Evolutionary conservation across 2,797 vertebrate genomes (phyloP).

Genomic region (Aldrovandia affinis): DNA sequence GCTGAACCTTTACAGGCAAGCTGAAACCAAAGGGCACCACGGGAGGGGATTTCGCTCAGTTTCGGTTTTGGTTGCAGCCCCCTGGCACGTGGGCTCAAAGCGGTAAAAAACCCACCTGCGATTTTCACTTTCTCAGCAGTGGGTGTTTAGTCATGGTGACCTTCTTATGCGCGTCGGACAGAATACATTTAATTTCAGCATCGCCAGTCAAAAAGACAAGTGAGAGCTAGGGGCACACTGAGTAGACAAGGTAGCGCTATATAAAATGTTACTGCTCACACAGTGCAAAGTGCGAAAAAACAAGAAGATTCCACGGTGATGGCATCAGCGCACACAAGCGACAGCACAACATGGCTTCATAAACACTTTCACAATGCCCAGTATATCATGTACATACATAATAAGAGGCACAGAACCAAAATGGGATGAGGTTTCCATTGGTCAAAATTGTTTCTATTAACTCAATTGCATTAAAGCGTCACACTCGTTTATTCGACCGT

Average conservation of each 20-base stretch:
- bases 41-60: constrained; percentile 38
- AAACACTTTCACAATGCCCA: neutral
- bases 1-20: constrained; percentile 23
- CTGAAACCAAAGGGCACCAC: constrained; percentile 54
- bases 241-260: neutral
- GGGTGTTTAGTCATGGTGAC: constrained; percentile 18
- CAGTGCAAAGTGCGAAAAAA: neutral
- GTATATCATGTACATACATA: neutral
- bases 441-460: neutral
- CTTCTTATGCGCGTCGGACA: constrained; percentile 13
- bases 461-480: neutral
- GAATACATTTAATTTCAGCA: constrained; percentile 7
- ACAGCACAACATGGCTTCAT: no score
- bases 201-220: constrained; percentile 4
- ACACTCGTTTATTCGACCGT: neutral
- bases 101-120: constrained; percentile 45
- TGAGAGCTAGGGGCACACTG: no score
- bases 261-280: neutral
- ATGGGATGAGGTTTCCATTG: neutral
- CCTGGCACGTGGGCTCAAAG: constrained; percentile 44
- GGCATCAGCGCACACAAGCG: neutral
- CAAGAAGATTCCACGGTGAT: neutral
- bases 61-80: constrained; percentile 37
- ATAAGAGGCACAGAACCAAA: neutral
- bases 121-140: constrained; percentile 13